Percentiles rank a stretch among this genome's conserved stretches.
Conservation (phyloP, 2,888 invertebrate species). For the Nephrotoma flavescens region DNA sequence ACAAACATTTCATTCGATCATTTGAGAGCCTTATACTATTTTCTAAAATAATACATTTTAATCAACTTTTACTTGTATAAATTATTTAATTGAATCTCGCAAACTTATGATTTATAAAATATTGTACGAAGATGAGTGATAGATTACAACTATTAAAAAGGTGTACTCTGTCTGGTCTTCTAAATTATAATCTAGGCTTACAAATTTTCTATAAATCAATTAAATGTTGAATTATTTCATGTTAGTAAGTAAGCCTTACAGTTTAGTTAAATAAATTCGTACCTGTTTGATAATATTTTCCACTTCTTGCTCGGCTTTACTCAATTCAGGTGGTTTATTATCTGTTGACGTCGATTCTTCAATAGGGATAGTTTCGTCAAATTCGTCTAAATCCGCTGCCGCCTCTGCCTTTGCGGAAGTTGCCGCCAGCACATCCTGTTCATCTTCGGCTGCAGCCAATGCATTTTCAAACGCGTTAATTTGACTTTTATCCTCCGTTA, state of each 20-base stretch:
- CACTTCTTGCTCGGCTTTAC: slow-evolving; percentile 58
- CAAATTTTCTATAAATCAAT: slow-evolving; percentile 4
- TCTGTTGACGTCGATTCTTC: slow-evolving; percentile 39
- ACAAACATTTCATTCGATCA: not conserved
- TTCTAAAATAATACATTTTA: too few species aligned
- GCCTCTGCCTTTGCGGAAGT: slow-evolving; percentile 80
- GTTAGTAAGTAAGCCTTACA: slow-evolving; percentile 8
- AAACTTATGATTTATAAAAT: too few species aligned
- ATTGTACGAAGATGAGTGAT: slow-evolving; percentile 30
- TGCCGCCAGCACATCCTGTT: slow-evolving; percentile 85
- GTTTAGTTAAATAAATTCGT: slow-evolving; percentile 7
- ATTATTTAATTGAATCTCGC: too few species aligned
- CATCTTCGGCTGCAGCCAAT: slow-evolving; percentile 86
- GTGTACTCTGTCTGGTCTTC: slow-evolving; percentile 31
- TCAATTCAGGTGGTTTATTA: slow-evolving; percentile 39
- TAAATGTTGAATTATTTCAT: slow-evolving; percentile 4
- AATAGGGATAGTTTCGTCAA: slow-evolving; percentile 87
- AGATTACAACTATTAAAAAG: slow-evolving; percentile 22
- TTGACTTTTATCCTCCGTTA: slow-evolving; percentile 41
- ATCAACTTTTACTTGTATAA: too few species aligned
- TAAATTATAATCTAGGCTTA: slow-evolving; percentile 6
- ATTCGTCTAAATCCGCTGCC: slow-evolving; percentile 81
- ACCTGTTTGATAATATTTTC: slow-evolving; percentile 59
- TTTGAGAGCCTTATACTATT: too few species aligned
- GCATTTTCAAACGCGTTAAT: slow-evolving; percentile 62